Evolutionary conservation across 2,797 vertebrate genomes (phyloP).

Genomic region (Oreochromis mossambicus): DNA sequence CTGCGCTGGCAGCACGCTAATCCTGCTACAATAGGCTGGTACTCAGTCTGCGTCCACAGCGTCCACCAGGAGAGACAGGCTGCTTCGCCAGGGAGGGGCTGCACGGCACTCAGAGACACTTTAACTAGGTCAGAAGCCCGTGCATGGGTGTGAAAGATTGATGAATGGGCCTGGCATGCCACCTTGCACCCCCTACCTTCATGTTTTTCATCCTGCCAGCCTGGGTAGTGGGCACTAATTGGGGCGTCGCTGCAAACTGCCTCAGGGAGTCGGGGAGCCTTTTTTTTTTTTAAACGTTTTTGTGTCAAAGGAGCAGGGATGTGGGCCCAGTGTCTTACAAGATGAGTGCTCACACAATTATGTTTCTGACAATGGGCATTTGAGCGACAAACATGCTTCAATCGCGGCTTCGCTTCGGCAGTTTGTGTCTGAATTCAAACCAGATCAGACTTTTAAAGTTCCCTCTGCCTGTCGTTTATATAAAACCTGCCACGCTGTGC

Average conservation of each 20-base stretch:
- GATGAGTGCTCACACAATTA: constrained; percentile 17
- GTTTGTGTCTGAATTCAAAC: constrained; percentile 3
- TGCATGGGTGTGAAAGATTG: constrained; percentile 67
- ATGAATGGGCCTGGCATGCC: constrained; percentile 69
- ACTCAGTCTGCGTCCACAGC: constrained; percentile 50
- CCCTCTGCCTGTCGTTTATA: background rate
- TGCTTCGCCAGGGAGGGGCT: constrained; percentile 42
- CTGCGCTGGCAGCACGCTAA: constrained; percentile 52
- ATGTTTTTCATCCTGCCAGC: constrained; percentile 53
- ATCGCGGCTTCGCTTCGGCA: background rate
- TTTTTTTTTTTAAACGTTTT: background rate
- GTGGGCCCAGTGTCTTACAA: constrained; percentile 24
- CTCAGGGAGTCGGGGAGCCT: constrained; percentile 23
- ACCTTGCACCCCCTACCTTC: constrained; percentile 69
- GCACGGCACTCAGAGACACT: constrained; percentile 32
- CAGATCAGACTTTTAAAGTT: background rate
- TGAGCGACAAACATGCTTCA: background rate
- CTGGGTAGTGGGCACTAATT: constrained; percentile 68
- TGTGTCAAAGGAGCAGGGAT: constrained; percentile 15
- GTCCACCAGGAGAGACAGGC: constrained; percentile 49
- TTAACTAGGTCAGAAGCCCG: constrained; percentile 74
- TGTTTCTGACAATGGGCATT: constrained; percentile 32
- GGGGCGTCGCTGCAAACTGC: constrained; percentile 54
- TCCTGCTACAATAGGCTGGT: constrained; percentile 62
- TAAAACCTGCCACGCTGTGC: constrained; percentile 16